Percentiles rank a stretch among this genome's conserved stretches.
These are phyloP conservation scores for Caenorhabditis sp. DNA, from an alignment of 2,888 invertebrate species.

Conservation along the genomic window DNA sequence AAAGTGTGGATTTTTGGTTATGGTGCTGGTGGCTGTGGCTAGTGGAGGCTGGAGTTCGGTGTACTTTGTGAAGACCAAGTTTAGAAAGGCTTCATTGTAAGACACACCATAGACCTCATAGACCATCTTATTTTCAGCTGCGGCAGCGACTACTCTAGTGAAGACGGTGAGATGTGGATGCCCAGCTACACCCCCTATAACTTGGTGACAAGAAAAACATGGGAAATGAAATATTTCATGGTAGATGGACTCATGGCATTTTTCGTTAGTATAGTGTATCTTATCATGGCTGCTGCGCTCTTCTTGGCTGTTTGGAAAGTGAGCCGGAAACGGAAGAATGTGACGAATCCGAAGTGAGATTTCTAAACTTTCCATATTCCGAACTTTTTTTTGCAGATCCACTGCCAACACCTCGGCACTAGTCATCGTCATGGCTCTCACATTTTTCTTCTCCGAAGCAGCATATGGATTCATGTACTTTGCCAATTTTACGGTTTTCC, in stretches of 20 bases:
- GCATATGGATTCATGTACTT: not conserved
- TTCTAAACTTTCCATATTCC: too few relatives aligned
- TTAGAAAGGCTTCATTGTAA: too few relatives aligned
- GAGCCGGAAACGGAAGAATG: not conserved
- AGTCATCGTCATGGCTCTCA: not conserved
- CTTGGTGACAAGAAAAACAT: not conserved
- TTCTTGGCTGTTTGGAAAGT: not conserved
- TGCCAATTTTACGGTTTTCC: not conserved
- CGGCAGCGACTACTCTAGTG: not conserved
- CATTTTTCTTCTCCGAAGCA: not conserved
- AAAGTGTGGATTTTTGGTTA: not conserved
- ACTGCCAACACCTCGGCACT: not conserved
- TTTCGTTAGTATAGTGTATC: not conserved
- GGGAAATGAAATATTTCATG: not conserved
- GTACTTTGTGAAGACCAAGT: not conserved
- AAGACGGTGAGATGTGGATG: too few relatives aligned
- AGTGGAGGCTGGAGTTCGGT: not conserved
- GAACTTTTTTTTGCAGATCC: too few relatives aligned
- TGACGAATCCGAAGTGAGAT: not conserved
- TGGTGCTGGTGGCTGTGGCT: not conserved
- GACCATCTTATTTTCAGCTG: not conserved
- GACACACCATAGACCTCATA: not conserved
- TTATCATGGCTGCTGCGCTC: not conserved
- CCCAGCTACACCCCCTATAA: not conserved
- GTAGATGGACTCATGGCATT: not conserved